Conservation (phyloP, 30 jellyfish, hydroid and myxozoan species). For the Aurelia coerulea region DNA sequence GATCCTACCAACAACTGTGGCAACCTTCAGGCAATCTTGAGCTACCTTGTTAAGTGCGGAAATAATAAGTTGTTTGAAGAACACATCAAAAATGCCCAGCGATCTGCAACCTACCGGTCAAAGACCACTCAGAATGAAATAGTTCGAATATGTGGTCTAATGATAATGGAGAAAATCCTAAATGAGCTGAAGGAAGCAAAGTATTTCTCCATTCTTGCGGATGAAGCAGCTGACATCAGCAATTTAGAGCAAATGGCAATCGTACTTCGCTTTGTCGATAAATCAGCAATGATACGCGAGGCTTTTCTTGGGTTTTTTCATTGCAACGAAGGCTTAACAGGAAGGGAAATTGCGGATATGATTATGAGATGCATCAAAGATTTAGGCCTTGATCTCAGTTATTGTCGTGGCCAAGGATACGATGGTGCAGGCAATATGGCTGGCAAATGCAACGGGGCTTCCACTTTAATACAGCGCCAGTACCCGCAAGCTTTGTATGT, state of each 20-base stretch:
- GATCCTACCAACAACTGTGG: slow-evolving; percentile 12
- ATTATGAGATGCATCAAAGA: slow-evolving; percentile 37
- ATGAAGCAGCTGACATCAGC: slow-evolving; percentile 44
- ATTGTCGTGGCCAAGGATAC: slow-evolving; percentile 82
- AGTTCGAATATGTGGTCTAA: slow-evolving; percentile 39
- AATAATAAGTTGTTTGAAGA: slow-evolving; percentile 31
- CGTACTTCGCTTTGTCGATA: slow-evolving; percentile 52
- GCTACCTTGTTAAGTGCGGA: slow-evolving; percentile 24
- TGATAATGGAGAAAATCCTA: slow-evolving; percentile 21
- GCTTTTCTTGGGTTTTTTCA: slow-evolving; percentile 74
- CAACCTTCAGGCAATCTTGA: slow-evolving; percentile 23
- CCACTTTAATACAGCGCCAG: slow-evolving; percentile 16
- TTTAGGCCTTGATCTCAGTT: slow-evolving; percentile 46
- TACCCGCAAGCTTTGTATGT: slow-evolving; percentile 56
- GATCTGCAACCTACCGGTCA: slow-evolving; percentile 49
- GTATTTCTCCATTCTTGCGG: slow-evolving; percentile 47
- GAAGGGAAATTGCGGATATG: slow-evolving; percentile 51
- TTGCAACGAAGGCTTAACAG: slow-evolving; percentile 70
- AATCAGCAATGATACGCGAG: slow-evolving; percentile 53
- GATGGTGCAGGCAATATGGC: slow-evolving; percentile 90
- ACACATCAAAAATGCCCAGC: slow-evolving; percentile 26
- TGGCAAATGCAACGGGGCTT: slow-evolving; percentile 69
- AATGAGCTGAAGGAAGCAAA: slow-evolving; percentile 21
- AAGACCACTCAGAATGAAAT: slow-evolving; percentile 82
- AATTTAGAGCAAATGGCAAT: slow-evolving; percentile 23